Base-by-base conservation (phyloP, 2,888 invertebrate genomes). In the Cryptus armator region DNA sequence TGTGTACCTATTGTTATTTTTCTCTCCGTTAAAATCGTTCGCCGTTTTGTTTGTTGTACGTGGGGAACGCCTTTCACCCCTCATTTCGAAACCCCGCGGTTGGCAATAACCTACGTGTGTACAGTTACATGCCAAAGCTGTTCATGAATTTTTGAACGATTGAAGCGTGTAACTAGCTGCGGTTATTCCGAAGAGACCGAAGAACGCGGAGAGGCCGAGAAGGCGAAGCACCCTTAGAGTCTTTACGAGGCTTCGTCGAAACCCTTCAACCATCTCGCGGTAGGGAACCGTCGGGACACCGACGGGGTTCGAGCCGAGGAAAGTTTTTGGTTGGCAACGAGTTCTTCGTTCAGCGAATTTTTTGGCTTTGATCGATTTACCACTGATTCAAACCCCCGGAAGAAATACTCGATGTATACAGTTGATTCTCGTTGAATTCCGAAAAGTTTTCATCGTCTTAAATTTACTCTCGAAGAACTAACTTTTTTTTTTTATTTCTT, bases 221-320 rank as follows among this genome's bases (percentile, higher is more conserved):
- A 70, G 56, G 37, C 37, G 9, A 9, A 59, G 37, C 67, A 51
- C 83, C 71, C 80, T 86, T 83, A 75, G 48, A 24, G 83, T 67
- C 56, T 87, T 87, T 86, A 76, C 81, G 75, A 81, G 87, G 88
- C 85, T 88, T 87, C 87, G 76, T 53, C 78, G 88, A 88, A 87
- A 88, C 87, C 88, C 84, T 84, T 84, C 85, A 80, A 86, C 75
- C 67, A 82, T 74, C 77, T 70, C 67, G 64, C 44, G 66, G 74
- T 37, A 83, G 62, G 67, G 67, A 70, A 24, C 32, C 53, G 32
- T 44, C 75, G 37, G 64, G 19, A 66, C 43, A 7, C n/a, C 24
- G 44, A 76, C 19, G 56, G 53, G 56, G 44, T 46, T n/a, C 24
- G 44, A 12, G 4, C 62, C 72, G 48, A 44, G 24, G 53, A 66